phyloP scores from a whole-genome alignment of 1,140 invertebrate genomes.

The Drosophila seguyi region DNA sequence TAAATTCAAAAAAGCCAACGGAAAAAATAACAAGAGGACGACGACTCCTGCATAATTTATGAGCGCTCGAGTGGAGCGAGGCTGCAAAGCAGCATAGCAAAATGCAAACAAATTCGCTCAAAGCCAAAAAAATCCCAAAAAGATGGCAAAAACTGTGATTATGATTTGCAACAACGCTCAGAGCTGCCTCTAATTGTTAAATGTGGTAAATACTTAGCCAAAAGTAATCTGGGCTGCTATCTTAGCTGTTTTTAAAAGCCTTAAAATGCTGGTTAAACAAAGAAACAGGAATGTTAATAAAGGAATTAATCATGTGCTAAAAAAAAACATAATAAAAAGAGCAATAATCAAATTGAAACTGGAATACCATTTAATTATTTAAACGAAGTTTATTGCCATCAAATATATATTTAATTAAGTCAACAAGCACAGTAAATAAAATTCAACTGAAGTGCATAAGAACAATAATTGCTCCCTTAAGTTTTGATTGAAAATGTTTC shows the following conservation, averaged over 20 bases:
- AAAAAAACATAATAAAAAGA: background rate
- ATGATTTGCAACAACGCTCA: constrained; percentile 37
- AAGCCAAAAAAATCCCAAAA: constrained; percentile 23
- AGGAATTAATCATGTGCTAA: background rate
- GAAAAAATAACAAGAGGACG: constrained; percentile 29
- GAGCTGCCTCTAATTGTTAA: constrained; percentile 65
- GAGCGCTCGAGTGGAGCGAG: constrained; percentile 15
- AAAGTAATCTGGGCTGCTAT: background rate
- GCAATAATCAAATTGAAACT: background rate
- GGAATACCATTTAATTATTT: too few relatives aligned
- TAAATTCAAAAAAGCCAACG: constrained; percentile 51
- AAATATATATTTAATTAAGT: background rate
- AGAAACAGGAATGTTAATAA: background rate
- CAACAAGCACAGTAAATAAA: background rate
- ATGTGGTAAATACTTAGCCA: constrained; percentile 38
- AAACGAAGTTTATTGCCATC: background rate
- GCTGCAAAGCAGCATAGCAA: constrained; percentile 3
- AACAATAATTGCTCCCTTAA: background rate
- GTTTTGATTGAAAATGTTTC: background rate
- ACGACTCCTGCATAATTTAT: constrained; percentile 70
- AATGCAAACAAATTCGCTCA: constrained; percentile 41
- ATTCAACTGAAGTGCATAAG: background rate
- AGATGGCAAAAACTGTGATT: constrained; percentile 35
- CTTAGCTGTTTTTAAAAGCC: background rate
- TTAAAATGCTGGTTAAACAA: background rate